Evolutionary conservation across 2,888 invertebrate species (phyloP).

Genomic region (Hydropsyche betteni): DNA sequence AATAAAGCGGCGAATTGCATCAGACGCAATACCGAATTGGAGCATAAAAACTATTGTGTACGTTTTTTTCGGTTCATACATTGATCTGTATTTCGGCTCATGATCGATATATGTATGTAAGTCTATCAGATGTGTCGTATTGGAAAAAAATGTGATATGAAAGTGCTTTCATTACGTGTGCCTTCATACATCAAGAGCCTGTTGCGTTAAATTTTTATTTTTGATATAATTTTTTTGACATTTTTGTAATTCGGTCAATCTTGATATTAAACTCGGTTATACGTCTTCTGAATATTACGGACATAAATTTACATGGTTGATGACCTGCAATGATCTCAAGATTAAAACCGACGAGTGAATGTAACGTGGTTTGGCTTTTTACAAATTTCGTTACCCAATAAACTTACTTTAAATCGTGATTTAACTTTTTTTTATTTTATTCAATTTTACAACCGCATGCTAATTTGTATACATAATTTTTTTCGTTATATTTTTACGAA

Average conservation of each 20-base stretch:
- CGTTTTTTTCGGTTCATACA: too few species aligned
- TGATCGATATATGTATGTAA: too few species aligned
- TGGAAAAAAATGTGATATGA: too few species aligned
- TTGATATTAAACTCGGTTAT: background rate
- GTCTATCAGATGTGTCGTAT: too few species aligned
- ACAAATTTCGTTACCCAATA: conserved; percentile 4
- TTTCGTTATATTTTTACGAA: conserved; percentile 9
- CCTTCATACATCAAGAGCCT: too few species aligned
- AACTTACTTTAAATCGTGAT: conserved; percentile 29
- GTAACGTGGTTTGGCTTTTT: conserved; percentile 4
- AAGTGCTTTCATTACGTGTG: too few species aligned
- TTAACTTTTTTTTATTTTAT: background rate
- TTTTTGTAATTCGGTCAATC: conserved; percentile 23
- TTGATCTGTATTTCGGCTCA: too few species aligned
- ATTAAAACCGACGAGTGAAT: background rate
- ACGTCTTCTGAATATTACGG: background rate
- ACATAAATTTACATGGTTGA: conserved; percentile 22
- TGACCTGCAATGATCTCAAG: conserved; percentile 8
- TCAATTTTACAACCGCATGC: background rate
- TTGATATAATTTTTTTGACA: too few species aligned
- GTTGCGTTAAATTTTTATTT: too few species aligned
- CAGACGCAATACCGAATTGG: conserved; percentile 10
- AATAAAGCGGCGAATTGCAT: conserved; percentile 23
- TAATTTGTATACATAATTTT: background rate
- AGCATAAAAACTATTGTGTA: conserved; percentile 27